Conservation (phyloP, 2,888 invertebrate genomes). For the Nephrotoma appendiculata region DNA sequence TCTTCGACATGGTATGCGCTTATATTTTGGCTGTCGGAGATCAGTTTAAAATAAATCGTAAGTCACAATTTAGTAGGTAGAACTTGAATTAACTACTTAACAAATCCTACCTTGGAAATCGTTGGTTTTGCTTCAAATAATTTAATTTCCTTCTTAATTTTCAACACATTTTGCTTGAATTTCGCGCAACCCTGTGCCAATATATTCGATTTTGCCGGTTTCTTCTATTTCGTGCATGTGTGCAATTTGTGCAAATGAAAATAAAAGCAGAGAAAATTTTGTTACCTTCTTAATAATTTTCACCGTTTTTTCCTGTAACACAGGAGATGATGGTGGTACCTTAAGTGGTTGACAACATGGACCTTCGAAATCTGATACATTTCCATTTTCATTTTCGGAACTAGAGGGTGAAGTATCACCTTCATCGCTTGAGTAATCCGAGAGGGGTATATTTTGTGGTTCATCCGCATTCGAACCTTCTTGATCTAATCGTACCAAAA, state of each 20-base stretch:
- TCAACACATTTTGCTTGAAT: neutral
- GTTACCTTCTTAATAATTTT: slow-evolving; percentile 21
- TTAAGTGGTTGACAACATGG: slow-evolving; percentile 32
- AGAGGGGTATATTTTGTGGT: slow-evolving; percentile 70
- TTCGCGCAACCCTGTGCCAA: neutral
- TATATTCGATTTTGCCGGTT: neutral
- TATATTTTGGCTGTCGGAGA: too few species aligned
- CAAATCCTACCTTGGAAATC: neutral
- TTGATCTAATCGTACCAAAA: slow-evolving; percentile 59
- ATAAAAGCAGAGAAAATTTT: neutral
- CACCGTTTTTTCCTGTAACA: slow-evolving; percentile 34
- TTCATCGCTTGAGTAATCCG: slow-evolving; percentile 79
- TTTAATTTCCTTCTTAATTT: neutral
- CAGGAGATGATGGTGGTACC: slow-evolving; percentile 60
- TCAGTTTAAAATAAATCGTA: too few species aligned
- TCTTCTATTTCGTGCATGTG: neutral
- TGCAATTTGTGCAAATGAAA: neutral
- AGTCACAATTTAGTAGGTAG: too few species aligned
- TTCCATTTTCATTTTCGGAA: slow-evolving; percentile 43
- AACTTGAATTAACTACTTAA: neutral
- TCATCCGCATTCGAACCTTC: slow-evolving; percentile 82
- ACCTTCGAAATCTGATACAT: slow-evolving; percentile 29
- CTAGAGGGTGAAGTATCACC: slow-evolving; percentile 62
- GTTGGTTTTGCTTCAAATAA: neutral
- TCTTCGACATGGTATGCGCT: too few species aligned